Evolutionary conservation across 2,888 invertebrate species (phyloP), one percentile per base, ranked within the genome.

Genomic region (Branchellion lobata): DNA sequence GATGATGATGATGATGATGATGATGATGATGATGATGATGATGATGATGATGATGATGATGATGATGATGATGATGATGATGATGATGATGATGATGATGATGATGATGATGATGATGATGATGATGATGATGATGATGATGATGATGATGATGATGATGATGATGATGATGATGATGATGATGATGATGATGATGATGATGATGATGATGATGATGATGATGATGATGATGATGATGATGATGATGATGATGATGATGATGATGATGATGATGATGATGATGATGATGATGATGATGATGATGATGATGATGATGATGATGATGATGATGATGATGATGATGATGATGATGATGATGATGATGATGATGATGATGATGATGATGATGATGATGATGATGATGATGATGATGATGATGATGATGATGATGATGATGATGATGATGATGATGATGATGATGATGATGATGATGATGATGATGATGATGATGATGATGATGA

Each of bases 361-460:
- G 57, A 76, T 76, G 76, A 24, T 29, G 2, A 53, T 77, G 47
- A 77, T 65, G 71, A 53, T 76, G 0, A 53, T 76, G 76, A 29
- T 2, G 76, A 76, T 57, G 51, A 76, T 76, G 53, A 76, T 47
- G 74, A 47, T 74, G 74, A 74, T 36, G 51, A 74, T 47, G 51
- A 74, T 74, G 40, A 18, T 74, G 74, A 74, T 40, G 51, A 74
- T 47, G 74, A 74, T 11, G 47, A 74, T 24, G 74, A 74, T 11
- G 47, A 47, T 24, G 74, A 74, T 11, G 47, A 74, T 47, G 74
- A 74, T 18, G 74, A 74, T 3, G 74, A 47, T 1, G 47, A 74
- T 8, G 34, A 74, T 47, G 74, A 74, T 1, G 74, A 74, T 24
- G 53, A 76, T 76, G 76, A 57, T 24, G 53, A 51, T 51, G 27